Conservation (phyloP, 2,797 vertebrate genomes). For the Synaphobranchus kaupii region DNA sequence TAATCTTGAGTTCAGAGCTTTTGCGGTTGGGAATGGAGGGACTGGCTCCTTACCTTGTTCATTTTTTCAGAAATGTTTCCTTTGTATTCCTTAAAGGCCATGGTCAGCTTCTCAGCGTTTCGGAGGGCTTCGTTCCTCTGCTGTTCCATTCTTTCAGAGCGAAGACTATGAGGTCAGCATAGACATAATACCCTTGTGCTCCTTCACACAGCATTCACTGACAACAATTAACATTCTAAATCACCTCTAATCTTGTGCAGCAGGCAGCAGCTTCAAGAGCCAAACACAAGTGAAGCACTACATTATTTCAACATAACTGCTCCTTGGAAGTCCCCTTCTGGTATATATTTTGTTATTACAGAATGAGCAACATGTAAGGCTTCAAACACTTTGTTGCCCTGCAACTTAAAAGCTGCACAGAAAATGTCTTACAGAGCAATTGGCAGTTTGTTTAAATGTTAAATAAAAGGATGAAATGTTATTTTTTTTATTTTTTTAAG, state of each 20-base stretch:
- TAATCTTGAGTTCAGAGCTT: neutral
- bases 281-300: neutral
- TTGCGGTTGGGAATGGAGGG: neutral
- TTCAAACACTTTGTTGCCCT: neutral
- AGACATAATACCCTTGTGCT: neutral
- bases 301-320: neutral
- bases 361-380: neutral
- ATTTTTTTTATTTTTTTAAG: no score
- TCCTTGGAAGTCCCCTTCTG: neutral
- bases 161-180: neutral
- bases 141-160: constrained; percentile 77
- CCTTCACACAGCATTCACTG: neutral
- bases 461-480: no score
- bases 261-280: neutral
- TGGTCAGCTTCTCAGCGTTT: constrained; percentile 82
- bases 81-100: constrained; percentile 83
- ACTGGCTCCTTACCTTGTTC: constrained; percentile 67
- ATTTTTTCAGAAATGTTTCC: constrained; percentile 75
- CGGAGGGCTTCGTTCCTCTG: constrained; percentile 86
- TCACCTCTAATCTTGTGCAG: neutral
- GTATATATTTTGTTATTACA: neutral
- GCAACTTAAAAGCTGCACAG: neutral
- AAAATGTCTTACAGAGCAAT: neutral
- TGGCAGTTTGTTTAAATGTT: no score
- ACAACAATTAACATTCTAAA: neutral